phyloP scores from a whole-genome alignment of 2,113 vertebrate species.

The Cromileptes altivelis region DNA sequence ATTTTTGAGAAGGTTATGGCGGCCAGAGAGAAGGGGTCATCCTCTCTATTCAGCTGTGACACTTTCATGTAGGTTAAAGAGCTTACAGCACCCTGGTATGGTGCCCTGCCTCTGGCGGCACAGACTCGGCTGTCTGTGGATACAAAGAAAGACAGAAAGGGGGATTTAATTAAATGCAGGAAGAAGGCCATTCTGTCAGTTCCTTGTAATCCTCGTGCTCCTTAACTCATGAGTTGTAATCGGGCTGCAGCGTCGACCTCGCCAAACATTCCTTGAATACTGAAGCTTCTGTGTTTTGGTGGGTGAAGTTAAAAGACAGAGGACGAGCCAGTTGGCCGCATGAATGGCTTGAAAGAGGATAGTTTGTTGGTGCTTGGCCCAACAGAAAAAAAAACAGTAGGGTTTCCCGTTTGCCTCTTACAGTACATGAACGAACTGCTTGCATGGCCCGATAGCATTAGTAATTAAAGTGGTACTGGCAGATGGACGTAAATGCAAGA shows the following conservation, averaged over 20 bases:
- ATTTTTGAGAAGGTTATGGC: constrained; percentile 50
- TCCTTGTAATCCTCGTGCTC: constrained; percentile 64
- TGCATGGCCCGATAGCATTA: not conserved
- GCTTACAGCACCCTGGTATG: constrained; percentile 46
- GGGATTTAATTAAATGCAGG: constrained; percentile 49
- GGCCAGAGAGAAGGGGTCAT: constrained; percentile 43
- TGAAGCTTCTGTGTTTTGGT: constrained; percentile 47
- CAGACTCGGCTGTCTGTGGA: constrained; percentile 31
- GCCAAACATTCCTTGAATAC: constrained; percentile 61
- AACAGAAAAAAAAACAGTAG: constrained; percentile 10
- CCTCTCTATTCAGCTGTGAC: constrained; percentile 39
- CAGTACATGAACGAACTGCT: constrained; percentile 6
- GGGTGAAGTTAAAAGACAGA: constrained; percentile 40
- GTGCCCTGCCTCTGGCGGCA: constrained; percentile 50
- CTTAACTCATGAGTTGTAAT: constrained; percentile 59
- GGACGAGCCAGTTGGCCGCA: constrained; percentile 25
- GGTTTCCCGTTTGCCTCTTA: constrained; percentile 14
- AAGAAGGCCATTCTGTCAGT: constrained; percentile 56
- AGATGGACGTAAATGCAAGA: not conserved
- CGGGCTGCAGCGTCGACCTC: constrained; percentile 42
- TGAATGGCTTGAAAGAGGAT: constrained; percentile 21
- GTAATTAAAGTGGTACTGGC: not conserved
- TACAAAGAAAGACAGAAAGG: constrained; percentile 49
- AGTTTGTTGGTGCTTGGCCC: constrained; percentile 3
- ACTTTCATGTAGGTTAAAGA: constrained; percentile 62